These are phyloP conservation scores for Thaumetopoea pityocampa DNA, from an alignment of 1,140 invertebrate species.

Conservation along the genomic window DNA sequence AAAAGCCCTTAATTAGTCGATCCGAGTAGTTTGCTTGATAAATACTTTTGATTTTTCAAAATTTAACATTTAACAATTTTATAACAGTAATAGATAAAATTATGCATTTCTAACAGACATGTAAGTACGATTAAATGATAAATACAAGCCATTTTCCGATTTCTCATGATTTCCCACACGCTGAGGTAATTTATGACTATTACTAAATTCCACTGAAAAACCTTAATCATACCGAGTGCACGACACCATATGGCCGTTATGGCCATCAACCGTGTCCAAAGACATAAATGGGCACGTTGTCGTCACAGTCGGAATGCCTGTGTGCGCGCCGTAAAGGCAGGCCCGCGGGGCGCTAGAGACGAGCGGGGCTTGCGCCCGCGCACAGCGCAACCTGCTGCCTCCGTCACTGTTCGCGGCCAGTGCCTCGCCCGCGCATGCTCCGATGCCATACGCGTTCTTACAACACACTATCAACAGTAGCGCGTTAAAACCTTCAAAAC, in stretches of 20 bases:
- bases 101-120: too few relatives aligned
- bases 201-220: slow-evolving; percentile 48
- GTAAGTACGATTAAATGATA: slow-evolving; percentile 2
- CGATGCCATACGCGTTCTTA: slow-evolving; percentile 27
- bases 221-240: slow-evolving; percentile 34
- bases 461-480: slow-evolving; percentile 21
- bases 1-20: too few relatives aligned
- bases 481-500: slow-evolving; percentile 22
- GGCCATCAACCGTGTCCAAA: slow-evolving; percentile 66
- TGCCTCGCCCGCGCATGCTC: slow-evolving; percentile 50
- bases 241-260: slow-evolving; percentile 62
- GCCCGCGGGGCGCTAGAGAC: slow-evolving; percentile 28
- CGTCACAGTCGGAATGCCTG: slow-evolving; percentile 69
- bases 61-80: too few relatives aligned
- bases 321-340: slow-evolving; percentile 46
- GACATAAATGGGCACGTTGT: slow-evolving; percentile 71
- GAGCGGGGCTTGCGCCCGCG: slow-evolving; percentile 33
- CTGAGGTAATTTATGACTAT: slow-evolving; percentile 36
- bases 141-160: slow-evolving; percentile 6
- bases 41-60: too few relatives aligned
- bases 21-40: too few relatives aligned
- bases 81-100: too few relatives aligned
- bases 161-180: slow-evolving; percentile 40
- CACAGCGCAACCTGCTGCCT: slow-evolving; percentile 62
- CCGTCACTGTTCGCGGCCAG: slow-evolving; percentile 44